These are phyloP conservation scores for Myioborus melanocephalus DNA, from an alignment of 2,797 vertebrate species.

Conservation along the genomic window DNA sequence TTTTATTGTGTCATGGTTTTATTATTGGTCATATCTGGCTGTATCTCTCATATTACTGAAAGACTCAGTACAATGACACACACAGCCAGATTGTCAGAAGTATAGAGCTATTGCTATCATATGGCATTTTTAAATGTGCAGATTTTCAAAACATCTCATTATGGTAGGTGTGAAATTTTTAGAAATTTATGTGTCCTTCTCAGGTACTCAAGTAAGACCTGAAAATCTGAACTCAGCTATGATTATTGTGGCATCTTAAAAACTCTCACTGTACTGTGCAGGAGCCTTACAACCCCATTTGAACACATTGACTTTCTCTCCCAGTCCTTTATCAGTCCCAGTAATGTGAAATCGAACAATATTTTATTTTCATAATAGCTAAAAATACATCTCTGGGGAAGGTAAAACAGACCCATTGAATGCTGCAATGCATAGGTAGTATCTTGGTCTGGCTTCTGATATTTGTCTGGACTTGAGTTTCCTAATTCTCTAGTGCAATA, in stretches of 20 bases:
- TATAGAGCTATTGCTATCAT: not conserved
- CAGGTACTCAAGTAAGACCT: not conserved
- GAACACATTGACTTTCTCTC: not conserved
- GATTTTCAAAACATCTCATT: not conserved
- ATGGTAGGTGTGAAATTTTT: not conserved
- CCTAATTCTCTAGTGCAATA: not conserved
- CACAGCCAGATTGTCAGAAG: not conserved
- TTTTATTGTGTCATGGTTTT: not conserved
- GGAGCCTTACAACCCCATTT: not conserved
- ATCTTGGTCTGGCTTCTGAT: not conserved
- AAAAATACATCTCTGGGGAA: not conserved
- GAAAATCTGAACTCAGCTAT: not conserved
- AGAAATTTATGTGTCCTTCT: not conserved
- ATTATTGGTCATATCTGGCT: not conserved
- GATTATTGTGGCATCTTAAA: not conserved
- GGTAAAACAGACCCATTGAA: not conserved
- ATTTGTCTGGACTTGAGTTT: not conserved
- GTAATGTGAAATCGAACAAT: not conserved
- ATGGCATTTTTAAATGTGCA: not conserved
- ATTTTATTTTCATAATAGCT: not conserved
- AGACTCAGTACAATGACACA: not conserved
- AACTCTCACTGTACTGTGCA: not conserved
- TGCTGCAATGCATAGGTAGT: not conserved
- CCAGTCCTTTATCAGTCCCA: not conserved
- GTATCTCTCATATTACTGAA: not conserved